These are phyloP conservation scores for Arctia plantaginis DNA, from an alignment of 2,888 invertebrate species.

Conservation along the genomic window DNA sequence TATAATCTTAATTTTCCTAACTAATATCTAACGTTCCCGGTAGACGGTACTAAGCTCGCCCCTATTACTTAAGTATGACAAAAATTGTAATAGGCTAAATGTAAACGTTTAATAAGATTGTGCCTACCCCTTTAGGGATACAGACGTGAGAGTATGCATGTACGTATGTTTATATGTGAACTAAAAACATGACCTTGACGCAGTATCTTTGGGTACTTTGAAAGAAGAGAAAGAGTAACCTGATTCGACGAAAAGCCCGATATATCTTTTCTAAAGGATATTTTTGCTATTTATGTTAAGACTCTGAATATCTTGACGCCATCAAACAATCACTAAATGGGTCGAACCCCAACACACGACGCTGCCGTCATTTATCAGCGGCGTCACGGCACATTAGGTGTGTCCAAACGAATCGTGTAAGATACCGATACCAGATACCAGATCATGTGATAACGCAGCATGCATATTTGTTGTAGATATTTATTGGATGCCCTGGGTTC, in stretches of 20 bases:
- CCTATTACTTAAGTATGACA: background rate
- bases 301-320: background rate
- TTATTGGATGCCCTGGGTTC: conserved; percentile 35
- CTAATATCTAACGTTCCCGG: too few relatives aligned
- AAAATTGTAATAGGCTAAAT: background rate
- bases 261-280: background rate
- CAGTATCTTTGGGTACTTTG: too few relatives aligned
- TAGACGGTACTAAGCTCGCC: background rate
- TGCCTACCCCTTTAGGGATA: too few relatives aligned
- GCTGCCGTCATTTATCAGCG: conserved; percentile 62
- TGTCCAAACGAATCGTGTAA: conserved; percentile 64
- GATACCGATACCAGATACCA: conserved; percentile 55
- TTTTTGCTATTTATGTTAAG: background rate
- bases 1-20: background rate
- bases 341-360: conserved; percentile 40
- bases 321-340: conserved; percentile 21
- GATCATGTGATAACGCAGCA: conserved; percentile 49
- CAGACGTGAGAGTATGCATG: too few relatives aligned
- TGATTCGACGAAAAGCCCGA: background rate
- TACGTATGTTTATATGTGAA: too few relatives aligned
- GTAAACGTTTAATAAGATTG: background rate
- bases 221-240: too few relatives aligned
- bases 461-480: conserved; percentile 46
- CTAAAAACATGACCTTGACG: too few relatives aligned
- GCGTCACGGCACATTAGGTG: conserved; percentile 66